Evolutionary conservation across 2,113 vertebrate genomes (phyloP), one percentile per base, ranked within the genome.

Genomic region (Cygnus atratus): DNA sequence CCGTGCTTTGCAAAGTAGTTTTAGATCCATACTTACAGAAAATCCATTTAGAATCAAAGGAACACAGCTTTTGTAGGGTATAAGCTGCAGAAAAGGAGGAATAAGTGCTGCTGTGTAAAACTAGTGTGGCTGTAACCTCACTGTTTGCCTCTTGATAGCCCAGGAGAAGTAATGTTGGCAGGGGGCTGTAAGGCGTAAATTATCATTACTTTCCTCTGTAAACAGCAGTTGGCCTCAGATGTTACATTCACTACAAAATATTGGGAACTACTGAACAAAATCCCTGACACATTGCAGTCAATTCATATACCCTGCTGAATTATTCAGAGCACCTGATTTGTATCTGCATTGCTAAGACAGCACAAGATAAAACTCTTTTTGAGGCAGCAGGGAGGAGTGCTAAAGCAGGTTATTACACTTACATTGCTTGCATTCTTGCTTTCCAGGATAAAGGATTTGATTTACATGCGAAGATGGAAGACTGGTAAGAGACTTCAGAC

Each of bases 401-500:
- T 84, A 21, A 63, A 54, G 13, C 13, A 58, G 12, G 3, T 17
- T 50, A 39, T 71, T 55, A 43, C 3, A 3, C 48, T 96, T 37
- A 85, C n/a, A 25, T 28, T 84, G 21, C 87, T 92, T 70, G 8
- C 4, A 19, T 94, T 94, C 77, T 96, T 93, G 48, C 59, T 96
- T 97, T 97, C 63, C 83, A 97, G 97, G 96, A 83, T 68, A 94
- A 96, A 92, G 29, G 78, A 67, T 95, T 94, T 43, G 50, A 84
- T 76, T 73, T 97, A 54, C 81, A 87, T 31, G 89, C 19, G 0
- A 97, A 97, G 83, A 79, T 94, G 67, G 95, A 97, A 93, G 97
- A 97, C 85, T 97, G 97, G 97, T 97, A 97, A 97, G 97, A 93
- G 54, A 76, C 79, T 67, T 55, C 11, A 50, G 35, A 52, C 13